These are phyloP conservation scores for Caenorhabditis inopinata DNA, from an alignment of 1,140 invertebrate genomes.

Conservation along the genomic window DNA sequence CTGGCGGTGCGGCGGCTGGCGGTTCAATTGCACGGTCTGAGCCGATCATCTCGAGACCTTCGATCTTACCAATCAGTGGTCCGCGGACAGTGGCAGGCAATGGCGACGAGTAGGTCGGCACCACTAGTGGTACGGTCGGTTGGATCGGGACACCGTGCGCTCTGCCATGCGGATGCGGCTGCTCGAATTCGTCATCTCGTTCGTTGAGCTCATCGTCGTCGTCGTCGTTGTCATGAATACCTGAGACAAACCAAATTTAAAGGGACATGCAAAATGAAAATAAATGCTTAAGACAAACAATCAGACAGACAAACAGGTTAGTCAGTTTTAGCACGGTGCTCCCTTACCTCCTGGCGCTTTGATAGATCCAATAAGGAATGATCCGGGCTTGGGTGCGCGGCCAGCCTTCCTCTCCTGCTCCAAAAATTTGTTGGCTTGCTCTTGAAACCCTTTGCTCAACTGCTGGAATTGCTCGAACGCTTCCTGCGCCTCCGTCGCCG, in stretches of 20 bases:
- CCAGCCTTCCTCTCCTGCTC: slow-evolving; percentile 24
- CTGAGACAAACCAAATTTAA: slow-evolving; percentile 8
- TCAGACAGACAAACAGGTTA: no score
- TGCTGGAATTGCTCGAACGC: slow-evolving; percentile 36
- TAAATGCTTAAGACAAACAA: neutral
- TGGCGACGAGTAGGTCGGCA: slow-evolving; percentile 23
- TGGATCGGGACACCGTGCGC: slow-evolving; percentile 16
- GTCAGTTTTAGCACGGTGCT: neutral
- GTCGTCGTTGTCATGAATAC: slow-evolving; percentile 7
- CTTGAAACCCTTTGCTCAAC: slow-evolving; percentile 1
- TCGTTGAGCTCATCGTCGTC: neutral
- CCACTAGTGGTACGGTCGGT: slow-evolving; percentile 11
- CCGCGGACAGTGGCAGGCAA: slow-evolving; percentile 1
- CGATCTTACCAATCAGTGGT: slow-evolving; percentile 34
- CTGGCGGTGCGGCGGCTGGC: slow-evolving; percentile 11
- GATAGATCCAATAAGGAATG: neutral
- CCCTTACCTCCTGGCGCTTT: neutral
- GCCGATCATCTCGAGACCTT: slow-evolving; percentile 8
- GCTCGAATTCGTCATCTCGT: neutral
- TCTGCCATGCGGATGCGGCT: neutral
- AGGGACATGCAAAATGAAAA: slow-evolving; percentile 8
- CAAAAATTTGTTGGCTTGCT: slow-evolving; percentile 21
- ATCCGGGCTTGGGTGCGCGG: neutral
- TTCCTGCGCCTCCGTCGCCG: neutral
- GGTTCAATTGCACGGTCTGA: neutral